phyloP scores from a whole-genome alignment of 2,888 invertebrate species.

The Hydrotaea diabolus region DNA sequence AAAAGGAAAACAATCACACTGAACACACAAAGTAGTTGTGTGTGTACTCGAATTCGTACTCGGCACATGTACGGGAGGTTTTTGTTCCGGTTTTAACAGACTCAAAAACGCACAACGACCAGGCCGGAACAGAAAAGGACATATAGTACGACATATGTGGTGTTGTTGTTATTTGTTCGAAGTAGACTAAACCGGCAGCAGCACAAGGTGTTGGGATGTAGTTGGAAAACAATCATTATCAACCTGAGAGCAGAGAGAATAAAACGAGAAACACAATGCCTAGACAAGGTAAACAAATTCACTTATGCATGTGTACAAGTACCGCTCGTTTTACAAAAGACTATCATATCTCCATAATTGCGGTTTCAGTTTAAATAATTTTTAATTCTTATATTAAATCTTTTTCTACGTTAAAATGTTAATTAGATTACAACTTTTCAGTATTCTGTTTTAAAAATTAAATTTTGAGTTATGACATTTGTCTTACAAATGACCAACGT shows the following conservation, averaged over 20 bases:
- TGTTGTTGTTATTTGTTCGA: constrained; percentile 3
- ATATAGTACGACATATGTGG: not conserved
- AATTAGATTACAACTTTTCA: no score
- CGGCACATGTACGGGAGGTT: constrained; percentile 2
- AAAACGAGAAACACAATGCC: no score
- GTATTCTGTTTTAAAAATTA: no score
- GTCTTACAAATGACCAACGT: no score
- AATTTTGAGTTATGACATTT: no score
- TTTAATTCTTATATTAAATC: no score
- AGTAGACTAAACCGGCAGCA: not conserved
- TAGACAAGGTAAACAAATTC: not conserved
- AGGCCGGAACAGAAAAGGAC: not conserved
- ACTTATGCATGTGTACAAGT: constrained; percentile 1
- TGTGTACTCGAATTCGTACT: constrained; percentile 1
- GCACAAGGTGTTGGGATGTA: constrained; percentile 33
- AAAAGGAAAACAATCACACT: constrained; percentile 21
- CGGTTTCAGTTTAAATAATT: no score
- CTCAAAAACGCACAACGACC: not conserved
- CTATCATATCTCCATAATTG: no score
- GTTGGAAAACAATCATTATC: constrained; percentile 3
- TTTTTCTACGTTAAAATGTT: no score
- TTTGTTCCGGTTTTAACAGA: constrained; percentile 55
- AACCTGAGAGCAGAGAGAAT: constrained; percentile 9
- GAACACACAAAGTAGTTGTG: not conserved
- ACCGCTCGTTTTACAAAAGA: no score